Conservation (phyloP, 2,113 vertebrate genomes). For the Epinephelus fuscoguttatus region DNA sequence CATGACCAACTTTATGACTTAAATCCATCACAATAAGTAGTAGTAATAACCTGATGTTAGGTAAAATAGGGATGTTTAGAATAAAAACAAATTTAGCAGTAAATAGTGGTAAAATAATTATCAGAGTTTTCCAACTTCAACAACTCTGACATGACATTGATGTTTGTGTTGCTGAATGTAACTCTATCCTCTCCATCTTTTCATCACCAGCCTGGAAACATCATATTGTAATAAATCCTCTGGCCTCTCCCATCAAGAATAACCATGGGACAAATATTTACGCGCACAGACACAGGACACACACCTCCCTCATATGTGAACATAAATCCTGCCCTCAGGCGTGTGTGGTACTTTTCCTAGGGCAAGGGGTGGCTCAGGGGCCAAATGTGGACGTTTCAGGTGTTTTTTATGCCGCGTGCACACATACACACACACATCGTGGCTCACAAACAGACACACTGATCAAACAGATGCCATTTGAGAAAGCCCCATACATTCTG, state of each 20-base stretch:
- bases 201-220: conserved; percentile 43
- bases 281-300: conserved; percentile 35
- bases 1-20: neutral
- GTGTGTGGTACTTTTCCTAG: conserved; percentile 28
- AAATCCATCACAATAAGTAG: neutral
- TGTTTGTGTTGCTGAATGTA: conserved; percentile 33
- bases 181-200: conserved; percentile 40
- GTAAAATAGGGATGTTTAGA: neutral
- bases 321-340: conserved; percentile 14
- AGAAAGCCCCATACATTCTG: conserved; percentile 70
- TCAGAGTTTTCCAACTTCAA: conserved; percentile 2
- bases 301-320: conserved; percentile 7
- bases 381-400: conserved; percentile 53
- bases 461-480: conserved; percentile 77
- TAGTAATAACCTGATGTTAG: neutral
- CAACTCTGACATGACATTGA: neutral
- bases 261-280: conserved; percentile 62
- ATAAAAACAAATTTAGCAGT: neutral
- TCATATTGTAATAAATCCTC: conserved; percentile 43
- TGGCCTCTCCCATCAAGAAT: conserved; percentile 56
- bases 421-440: neutral
- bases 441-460: neutral
- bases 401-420: conserved; percentile 26
- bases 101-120: neutral
- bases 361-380: neutral